Base-by-base conservation (phyloP, 2,113 vertebrate species). In the Propithecus coquereli region DNA sequence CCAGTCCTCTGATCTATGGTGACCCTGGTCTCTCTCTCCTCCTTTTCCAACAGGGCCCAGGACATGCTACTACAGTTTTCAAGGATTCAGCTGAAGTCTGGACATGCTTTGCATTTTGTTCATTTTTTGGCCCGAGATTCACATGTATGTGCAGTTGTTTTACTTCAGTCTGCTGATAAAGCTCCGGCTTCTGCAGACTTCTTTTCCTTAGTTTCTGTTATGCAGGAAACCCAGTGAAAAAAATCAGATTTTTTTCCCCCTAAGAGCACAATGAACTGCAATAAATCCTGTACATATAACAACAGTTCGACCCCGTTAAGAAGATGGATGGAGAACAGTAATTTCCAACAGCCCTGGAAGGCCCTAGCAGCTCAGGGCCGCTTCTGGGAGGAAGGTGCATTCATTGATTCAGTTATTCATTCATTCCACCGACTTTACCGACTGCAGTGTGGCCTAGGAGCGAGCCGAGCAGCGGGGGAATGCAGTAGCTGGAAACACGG, bases 111-210 rank as follows among this genome's bases (percentile, higher is more conserved):
- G 52, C 87, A 97, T 98, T 96, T 63, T 66, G 47, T 93, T 94
- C 95, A 93, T 97, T 96, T 96, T 88, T 98, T 96, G 97, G 97
- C 93, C 45, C 11, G 0, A 50, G 57, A 65, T 40, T 37, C 40
- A 16, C 13, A 25, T 37, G 83, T 84, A 84, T 3, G 17, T 87
- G 81, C 94, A 93, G 94, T 97, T 97, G 96, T 98, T 96, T 96
- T 95, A 93, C 52, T 97, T 96, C 90, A 97, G 93, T 94, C 96
- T 97, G 95, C 87, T 94, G 96, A 94, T 98, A 97, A 97, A 91
- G 40, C 61, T 95, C 79, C 94, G 91, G 79, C 91, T 77, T 50
- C n/a, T 85, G 70, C 87, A 82, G 93, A 85, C 71, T 83, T 61
- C 85, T 93, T 96, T 76, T 84, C 40, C 93, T 92, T 79, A 54